Percentiles rank a stretch among this genome's conserved stretches.
These are phyloP conservation scores for Erebia ligea DNA, from an alignment of 2,888 invertebrate species.

Conservation along the genomic window DNA sequence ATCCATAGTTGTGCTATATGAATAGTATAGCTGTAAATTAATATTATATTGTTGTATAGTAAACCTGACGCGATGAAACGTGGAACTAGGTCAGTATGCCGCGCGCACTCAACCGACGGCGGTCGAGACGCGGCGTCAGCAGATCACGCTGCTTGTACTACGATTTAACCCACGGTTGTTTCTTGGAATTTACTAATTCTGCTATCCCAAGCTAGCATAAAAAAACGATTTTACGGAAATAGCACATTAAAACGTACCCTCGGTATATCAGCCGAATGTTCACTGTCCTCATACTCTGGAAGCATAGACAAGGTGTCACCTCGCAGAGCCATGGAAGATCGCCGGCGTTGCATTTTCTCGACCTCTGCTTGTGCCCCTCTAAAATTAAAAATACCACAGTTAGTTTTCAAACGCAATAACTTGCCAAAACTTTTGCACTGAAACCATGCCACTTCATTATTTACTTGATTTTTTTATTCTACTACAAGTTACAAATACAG, in stretches of 20 bases:
- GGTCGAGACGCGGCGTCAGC: not conserved
- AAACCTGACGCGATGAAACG: not conserved
- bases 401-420: not conserved
- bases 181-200: too few relatives aligned
- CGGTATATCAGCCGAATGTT: slow-evolving; percentile 64
- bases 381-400: slow-evolving; percentile 2
- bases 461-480: too few relatives aligned
- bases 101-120: not conserved
- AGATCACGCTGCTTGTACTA: too few relatives aligned
- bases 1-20: not conserved
- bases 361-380: slow-evolving; percentile 51
- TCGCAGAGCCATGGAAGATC: slow-evolving; percentile 62
- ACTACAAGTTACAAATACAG: too few relatives aligned
- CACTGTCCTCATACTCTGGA: slow-evolving; percentile 68
- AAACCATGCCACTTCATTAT: too few relatives aligned
- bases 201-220: too few relatives aligned
- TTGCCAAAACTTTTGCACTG: too few relatives aligned
- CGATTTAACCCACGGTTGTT: too few relatives aligned
- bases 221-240: too few relatives aligned
- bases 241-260: slow-evolving; percentile 50
- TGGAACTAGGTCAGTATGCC: not conserved
- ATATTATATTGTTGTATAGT: not conserved
- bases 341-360: slow-evolving; percentile 49
- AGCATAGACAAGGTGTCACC: slow-evolving; percentile 59
- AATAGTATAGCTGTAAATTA: not conserved